These are phyloP conservation scores for Heteromyza rotundicornis DNA, from an alignment of 2,888 invertebrate genomes.

Conservation along the genomic window DNA sequence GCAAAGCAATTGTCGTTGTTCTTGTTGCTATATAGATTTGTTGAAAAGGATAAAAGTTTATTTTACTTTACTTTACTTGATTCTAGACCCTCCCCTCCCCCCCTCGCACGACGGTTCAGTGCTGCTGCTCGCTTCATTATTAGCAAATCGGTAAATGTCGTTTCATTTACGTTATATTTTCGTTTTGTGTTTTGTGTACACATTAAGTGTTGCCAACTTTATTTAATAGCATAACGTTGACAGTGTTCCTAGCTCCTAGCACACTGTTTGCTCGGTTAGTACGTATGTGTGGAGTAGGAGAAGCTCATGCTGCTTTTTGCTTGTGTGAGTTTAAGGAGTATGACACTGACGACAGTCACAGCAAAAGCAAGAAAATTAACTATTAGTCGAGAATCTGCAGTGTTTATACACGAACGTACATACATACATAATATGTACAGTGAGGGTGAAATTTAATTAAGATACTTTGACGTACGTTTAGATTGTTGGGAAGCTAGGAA, in stretches of 20 bases:
- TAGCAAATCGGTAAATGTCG: conserved; percentile 46
- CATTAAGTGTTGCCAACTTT: conserved; percentile 60
- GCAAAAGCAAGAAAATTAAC: conserved; percentile 54
- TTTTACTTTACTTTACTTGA: conserved; percentile 19
- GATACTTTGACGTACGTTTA: conserved; percentile 51
- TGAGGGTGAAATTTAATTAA: conserved; percentile 58
- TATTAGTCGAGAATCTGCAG: conserved; percentile 42
- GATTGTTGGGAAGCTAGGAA: conserved; percentile 27
- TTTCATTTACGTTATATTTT: conserved; percentile 20
- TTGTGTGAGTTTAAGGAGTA: too few species aligned
- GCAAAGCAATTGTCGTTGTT: conserved; percentile 10
- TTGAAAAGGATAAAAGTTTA: conserved; percentile 25
- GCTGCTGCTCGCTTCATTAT: conserved; percentile 45
- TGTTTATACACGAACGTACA: too few species aligned
- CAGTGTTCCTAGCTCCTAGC: conserved; percentile 30
- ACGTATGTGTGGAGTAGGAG: too few species aligned
- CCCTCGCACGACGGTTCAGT: too few species aligned
- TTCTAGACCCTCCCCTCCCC: too few species aligned
- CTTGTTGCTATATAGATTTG: conserved; percentile 25
- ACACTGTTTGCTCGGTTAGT: not conserved
- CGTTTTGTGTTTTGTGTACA: conserved; percentile 45
- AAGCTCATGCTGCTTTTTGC: too few species aligned
- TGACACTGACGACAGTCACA: conserved; percentile 5
- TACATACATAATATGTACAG: too few species aligned
- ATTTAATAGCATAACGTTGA: conserved; percentile 58